These are phyloP conservation scores for Bilobella aurantiaca DNA, from an alignment of 1,140 invertebrate genomes.

Conservation along the genomic window DNA sequence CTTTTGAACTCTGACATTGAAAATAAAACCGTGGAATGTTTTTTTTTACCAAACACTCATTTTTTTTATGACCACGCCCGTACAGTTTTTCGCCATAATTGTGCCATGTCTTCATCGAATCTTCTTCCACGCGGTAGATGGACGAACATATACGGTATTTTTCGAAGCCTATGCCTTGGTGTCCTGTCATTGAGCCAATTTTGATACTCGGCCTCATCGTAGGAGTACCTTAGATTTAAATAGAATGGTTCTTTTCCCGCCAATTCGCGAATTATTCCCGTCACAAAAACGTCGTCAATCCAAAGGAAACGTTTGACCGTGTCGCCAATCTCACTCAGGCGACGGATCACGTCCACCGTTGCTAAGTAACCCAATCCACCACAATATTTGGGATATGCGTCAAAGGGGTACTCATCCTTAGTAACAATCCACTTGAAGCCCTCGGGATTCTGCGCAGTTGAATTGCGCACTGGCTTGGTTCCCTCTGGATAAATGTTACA, in stretches of 20 bases:
- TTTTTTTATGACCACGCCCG: constrained; percentile 24
- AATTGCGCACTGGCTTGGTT: constrained; percentile 38
- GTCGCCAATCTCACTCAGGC: constrained; percentile 37
- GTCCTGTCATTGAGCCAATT: constrained; percentile 35
- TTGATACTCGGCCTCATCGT: constrained; percentile 37
- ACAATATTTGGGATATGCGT: constrained; percentile 41
- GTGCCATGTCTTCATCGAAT: constrained; percentile 30
- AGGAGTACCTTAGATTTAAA: constrained; percentile 39
- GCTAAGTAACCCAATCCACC: constrained; percentile 52
- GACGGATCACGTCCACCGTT: constrained; percentile 53
- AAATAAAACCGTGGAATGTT: too few species aligned
- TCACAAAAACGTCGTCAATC: constrained; percentile 48
- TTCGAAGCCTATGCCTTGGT: constrained; percentile 19
- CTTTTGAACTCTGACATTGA: background rate
- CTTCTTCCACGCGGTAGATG: constrained; percentile 28
- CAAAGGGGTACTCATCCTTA: constrained; percentile 36
- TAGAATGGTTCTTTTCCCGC: constrained; percentile 37
- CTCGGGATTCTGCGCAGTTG: background rate
- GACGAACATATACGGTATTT: constrained; percentile 33
- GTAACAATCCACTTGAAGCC: constrained; percentile 42
- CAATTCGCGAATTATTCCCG: constrained; percentile 41
- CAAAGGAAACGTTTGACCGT: constrained; percentile 41
- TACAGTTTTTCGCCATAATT: constrained; percentile 33
- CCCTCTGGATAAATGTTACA: constrained; percentile 41
- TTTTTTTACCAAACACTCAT: background rate